A percentile compares a stretch with the other conserved stretches of the same genome.
Evolutionary conservation across 1,140 invertebrate genomes (phyloP).

Genomic region (Rhopalosiphum maidis): DNA sequence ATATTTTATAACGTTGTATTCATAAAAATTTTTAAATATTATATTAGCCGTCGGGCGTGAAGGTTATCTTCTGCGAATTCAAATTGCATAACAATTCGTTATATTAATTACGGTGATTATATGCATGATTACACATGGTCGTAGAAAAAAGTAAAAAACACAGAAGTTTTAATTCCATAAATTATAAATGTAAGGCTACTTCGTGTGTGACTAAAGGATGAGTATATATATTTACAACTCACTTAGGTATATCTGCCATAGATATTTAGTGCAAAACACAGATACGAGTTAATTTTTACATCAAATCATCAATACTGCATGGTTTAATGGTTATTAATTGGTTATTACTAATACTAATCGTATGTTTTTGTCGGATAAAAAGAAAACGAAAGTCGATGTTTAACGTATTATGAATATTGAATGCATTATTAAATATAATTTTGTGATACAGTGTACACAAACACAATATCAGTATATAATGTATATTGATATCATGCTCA

Average conservation of each 20-base stretch:
- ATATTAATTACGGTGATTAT: constrained; percentile 17
- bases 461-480: background rate
- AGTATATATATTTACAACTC: background rate
- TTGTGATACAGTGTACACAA: background rate
- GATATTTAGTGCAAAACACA: background rate
- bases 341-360: background rate
- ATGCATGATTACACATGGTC: constrained; percentile 1
- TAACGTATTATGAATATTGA: background rate
- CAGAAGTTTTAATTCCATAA: constrained; percentile 16
- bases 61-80: constrained; percentile 14
- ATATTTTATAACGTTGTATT: background rate
- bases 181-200: background rate
- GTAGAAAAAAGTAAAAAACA: constrained; percentile 11
- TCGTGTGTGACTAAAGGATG: background rate
- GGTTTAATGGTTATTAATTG: too few relatives aligned
- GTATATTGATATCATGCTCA: background rate
- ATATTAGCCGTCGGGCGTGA: background rate
- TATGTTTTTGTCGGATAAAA: background rate
- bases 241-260: background rate
- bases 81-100: constrained; percentile 16
- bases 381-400: background rate
- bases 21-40: background rate
- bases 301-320: background rate
- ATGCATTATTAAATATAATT: background rate
- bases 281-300: background rate